These are phyloP conservation scores for Polyploca ridens DNA, from an alignment of 2,888 invertebrate species.

Conservation along the genomic window DNA sequence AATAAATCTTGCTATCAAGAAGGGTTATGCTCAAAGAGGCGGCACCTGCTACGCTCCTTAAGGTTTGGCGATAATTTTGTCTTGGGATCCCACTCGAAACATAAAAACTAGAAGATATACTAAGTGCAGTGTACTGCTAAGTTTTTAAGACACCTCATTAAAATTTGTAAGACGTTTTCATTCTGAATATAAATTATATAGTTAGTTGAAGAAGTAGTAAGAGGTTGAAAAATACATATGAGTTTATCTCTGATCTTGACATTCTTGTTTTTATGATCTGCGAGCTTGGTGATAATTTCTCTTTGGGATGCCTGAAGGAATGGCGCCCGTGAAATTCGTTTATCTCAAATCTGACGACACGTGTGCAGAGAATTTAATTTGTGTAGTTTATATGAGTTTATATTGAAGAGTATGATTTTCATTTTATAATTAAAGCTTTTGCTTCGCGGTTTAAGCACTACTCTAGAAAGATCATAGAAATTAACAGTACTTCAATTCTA, in stretches of 20 bases:
- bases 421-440: background rate
- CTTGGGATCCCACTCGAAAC: conserved; percentile 1
- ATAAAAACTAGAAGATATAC: background rate
- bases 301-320: conserved; percentile 3
- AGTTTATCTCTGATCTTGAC: background rate
- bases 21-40: conserved; percentile 46
- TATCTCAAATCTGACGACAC: conserved; percentile 24
- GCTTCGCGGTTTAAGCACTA: too few relatives aligned
- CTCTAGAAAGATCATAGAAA: too few relatives aligned
- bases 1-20: conserved; percentile 47
- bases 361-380: conserved; percentile 3
- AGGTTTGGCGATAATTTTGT: conserved; percentile 33
- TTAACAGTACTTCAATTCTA: too few relatives aligned
- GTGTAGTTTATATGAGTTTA: conserved; percentile 3
- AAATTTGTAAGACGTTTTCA: too few relatives aligned
- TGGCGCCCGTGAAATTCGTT: conserved; percentile 28
- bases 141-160: too few relatives aligned
- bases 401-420: background rate
- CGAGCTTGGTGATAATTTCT: background rate
- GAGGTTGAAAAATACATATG: too few relatives aligned
- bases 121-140: too few relatives aligned
- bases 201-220: too few relatives aligned
- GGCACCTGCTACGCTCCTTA: conserved; percentile 9
- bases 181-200: too few relatives aligned
- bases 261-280: conserved; percentile 10